phyloP scores from a whole-genome alignment of 2,888 invertebrate genomes.

The Tupiocoris notatus region DNA sequence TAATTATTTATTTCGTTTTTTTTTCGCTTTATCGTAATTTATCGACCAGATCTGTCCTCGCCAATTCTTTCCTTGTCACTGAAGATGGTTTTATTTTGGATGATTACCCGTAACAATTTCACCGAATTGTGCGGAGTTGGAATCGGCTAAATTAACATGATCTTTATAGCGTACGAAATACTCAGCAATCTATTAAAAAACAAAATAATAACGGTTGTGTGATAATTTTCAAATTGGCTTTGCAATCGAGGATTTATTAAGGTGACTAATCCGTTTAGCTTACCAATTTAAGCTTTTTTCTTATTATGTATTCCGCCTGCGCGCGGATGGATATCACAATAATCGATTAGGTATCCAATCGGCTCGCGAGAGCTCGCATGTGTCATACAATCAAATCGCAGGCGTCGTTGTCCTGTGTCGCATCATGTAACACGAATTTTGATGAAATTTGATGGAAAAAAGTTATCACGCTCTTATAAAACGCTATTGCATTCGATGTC shows the following conservation, averaged over 20 bases:
- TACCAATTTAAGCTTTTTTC: background rate
- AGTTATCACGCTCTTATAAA: background rate
- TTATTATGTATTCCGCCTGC: background rate
- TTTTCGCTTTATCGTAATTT: background rate
- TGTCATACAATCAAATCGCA: background rate
- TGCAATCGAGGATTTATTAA: too few relatives aligned
- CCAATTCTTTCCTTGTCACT: too few relatives aligned
- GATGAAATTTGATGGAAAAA: too few relatives aligned
- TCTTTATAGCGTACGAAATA: background rate
- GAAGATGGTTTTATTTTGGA: too few relatives aligned
- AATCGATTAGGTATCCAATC: too few relatives aligned
- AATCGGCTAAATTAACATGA: too few relatives aligned
- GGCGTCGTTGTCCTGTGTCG: background rate
- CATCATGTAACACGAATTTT: too few relatives aligned
- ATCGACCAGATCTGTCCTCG: background rate
- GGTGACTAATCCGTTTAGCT: background rate
- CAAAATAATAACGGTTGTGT: background rate
- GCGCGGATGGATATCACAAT: background rate
- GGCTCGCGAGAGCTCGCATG: background rate
- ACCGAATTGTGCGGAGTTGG: too few relatives aligned
- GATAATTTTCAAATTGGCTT: background rate
- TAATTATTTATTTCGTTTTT: constrained; percentile 18
- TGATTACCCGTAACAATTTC: too few relatives aligned
- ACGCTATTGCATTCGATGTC: background rate
- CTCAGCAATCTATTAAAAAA: too few relatives aligned